These are phyloP conservation scores for Muscicapa adusta DNA, from an alignment of 2,113 vertebrate species.

Conservation along the genomic window DNA sequence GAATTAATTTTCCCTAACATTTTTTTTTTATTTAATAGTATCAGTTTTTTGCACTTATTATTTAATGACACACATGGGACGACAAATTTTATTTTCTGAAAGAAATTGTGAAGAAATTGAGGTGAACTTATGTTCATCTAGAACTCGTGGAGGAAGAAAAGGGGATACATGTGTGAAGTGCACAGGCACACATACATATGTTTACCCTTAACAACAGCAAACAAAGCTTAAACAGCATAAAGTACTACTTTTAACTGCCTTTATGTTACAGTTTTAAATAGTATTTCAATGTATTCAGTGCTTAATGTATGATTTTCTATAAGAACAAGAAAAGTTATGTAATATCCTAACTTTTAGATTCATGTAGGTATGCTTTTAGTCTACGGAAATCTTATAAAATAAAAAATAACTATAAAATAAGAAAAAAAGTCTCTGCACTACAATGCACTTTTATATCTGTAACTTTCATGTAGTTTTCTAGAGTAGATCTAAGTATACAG, in stretches of 20 bases:
- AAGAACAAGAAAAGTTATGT: neutral
- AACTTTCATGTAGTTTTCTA: neutral
- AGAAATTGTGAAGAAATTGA: neutral
- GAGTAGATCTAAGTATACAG: neutral
- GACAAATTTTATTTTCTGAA: neutral
- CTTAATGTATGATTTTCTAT: neutral
- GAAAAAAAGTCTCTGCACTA: neutral
- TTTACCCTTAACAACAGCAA: neutral
- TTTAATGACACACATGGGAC: neutral
- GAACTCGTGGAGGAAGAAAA: neutral
- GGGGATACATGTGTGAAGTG: neutral
- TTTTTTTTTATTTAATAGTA: neutral
- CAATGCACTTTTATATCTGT: neutral
- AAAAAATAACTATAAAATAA: neutral
- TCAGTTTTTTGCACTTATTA: neutral
- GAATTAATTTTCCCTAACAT: neutral
- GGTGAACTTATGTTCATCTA: neutral
- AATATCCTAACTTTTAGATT: neutral
- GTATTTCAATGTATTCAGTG: neutral
- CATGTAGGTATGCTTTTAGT: neutral
- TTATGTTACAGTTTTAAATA: neutral
- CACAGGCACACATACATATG: neutral
- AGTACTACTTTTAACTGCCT: neutral
- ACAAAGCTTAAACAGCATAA: neutral
- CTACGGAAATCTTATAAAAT: neutral